These are phyloP conservation scores for Onychostruthus taczanowskii DNA, from an alignment of 2,113 vertebrate species.

Conservation along the genomic window DNA sequence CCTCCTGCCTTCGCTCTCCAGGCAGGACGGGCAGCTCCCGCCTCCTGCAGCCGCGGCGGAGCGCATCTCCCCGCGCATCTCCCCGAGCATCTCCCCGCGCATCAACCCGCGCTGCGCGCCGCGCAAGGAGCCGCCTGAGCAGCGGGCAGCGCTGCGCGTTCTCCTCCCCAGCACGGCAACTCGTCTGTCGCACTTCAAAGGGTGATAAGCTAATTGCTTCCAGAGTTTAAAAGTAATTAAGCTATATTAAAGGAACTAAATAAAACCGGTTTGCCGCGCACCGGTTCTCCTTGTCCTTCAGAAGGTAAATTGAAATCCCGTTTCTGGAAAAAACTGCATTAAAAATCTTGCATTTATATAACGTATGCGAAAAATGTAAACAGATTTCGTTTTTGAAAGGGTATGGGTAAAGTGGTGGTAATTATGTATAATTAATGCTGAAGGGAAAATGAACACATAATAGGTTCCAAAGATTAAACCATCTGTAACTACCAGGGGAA, in stretches of 20 bases:
- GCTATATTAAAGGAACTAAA: constrained; percentile 53
- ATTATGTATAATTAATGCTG: constrained; percentile 77
- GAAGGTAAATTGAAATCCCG: background rate
- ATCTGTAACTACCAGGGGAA: constrained; percentile 71
- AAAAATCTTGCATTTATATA: constrained; percentile 3
- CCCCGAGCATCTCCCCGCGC: no score
- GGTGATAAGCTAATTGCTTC: constrained; percentile 74
- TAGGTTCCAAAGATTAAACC: constrained; percentile 74
- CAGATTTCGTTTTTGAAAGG: constrained; percentile 63
- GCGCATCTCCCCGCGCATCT: background rate
- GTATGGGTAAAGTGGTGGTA: constrained; percentile 60
- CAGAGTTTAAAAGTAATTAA: constrained; percentile 79
- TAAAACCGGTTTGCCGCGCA: background rate
- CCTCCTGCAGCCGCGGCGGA: background rate
- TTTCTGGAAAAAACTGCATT: background rate
- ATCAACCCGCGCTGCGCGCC: background rate
- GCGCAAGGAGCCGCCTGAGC: background rate
- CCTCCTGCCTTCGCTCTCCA: background rate
- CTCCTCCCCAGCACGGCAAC: constrained; percentile 24
- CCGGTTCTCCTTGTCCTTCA: background rate
- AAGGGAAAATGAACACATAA: constrained; percentile 74
- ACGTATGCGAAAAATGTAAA: constrained; percentile 52
- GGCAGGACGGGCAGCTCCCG: background rate
- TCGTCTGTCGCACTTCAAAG: constrained; percentile 68
- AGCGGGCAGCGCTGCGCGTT: constrained; percentile 29